These are phyloP conservation scores for Sapajus apella DNA, from an alignment of 2,113 vertebrate species.

Conservation along the genomic window DNA sequence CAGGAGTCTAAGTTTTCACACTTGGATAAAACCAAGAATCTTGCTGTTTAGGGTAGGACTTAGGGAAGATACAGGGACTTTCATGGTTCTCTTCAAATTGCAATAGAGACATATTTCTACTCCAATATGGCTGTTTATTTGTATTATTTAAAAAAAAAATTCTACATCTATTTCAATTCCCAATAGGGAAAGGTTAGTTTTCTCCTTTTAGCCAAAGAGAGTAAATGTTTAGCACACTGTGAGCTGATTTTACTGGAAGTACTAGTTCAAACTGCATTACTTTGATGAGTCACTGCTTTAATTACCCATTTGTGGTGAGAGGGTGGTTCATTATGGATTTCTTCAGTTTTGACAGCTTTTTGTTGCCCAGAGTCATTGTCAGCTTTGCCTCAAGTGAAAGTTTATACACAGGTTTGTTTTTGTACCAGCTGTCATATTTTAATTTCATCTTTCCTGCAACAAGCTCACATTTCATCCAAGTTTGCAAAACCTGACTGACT, in stretches of 20 bases:
- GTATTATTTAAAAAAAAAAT: neutral
- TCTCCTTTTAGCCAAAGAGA: conserved; percentile 68
- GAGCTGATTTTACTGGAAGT: conserved; percentile 78
- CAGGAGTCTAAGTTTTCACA: conserved; percentile 47
- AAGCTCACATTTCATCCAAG: conserved; percentile 78
- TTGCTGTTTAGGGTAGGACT: conserved; percentile 19
- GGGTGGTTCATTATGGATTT: conserved; percentile 78
- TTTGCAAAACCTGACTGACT: conserved; percentile 84
- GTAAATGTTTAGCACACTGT: conserved; percentile 69
- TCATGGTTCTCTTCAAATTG: conserved; percentile 22
- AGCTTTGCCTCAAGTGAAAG: conserved; percentile 82
- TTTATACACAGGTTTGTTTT: conserved; percentile 82
- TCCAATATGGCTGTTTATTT: conserved; percentile 34
- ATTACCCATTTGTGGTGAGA: conserved; percentile 83
- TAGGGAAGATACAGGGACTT: neutral
- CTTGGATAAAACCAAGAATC: conserved; percentile 37
- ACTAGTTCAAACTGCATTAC: conserved; percentile 79
- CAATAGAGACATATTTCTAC: neutral
- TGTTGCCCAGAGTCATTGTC: conserved; percentile 83
- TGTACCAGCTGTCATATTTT: conserved; percentile 83
- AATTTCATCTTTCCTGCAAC: conserved; percentile 80
- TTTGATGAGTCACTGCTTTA: conserved; percentile 84
- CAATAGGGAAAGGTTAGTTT: conserved; percentile 19
- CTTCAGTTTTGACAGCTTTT: conserved; percentile 83
- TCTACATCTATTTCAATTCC: conserved; percentile 32